Evolutionary conservation across 35 echinoderm and acorn worm species (phyloP), one percentile per base, ranked within the genome.

Genomic region (Apostichopus japonicus): DNA sequence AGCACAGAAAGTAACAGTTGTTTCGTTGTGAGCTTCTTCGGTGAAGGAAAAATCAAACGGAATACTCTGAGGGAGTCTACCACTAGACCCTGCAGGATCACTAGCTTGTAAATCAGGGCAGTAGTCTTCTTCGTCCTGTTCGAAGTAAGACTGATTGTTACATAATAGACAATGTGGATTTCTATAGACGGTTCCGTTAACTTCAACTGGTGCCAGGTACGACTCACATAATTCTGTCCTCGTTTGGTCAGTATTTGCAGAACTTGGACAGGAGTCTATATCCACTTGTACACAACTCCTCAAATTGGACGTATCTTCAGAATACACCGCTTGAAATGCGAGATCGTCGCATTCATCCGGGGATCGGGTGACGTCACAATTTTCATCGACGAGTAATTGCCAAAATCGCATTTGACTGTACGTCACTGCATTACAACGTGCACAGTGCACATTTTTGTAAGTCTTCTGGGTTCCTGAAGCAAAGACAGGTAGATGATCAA

Each of bases 141-240:
- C 17, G 16, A 75, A 75, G 17, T 75, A 75, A 7, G 16, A n/a
- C 8, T 24, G 22, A 73, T 73, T 71, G 33, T 92, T 80, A 44
- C 90, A 92, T 13, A 92, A 9, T 2, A 24, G 53, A 67, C 90
- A 92, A 54, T 92, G 77, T 62, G 77, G 75, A 57, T 92, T 92
- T 65, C 33, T 92, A 22, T 80, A 92, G 25, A 58, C 27, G 73
- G 5, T 61, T 54, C 56, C 77, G 8, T 80, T 44, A 6, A 80
- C 8, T 6, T 55, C 17, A 63, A 81, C 21, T 8, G 59, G n/a
- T 4, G 90, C 90, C 33, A 14, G 19, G 77, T 92, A 92, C 17
- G 73, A 52, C 23, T 23, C 44, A 13, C 90, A 92, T 9, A 10
- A 24, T 59, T 59, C 57, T 79, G 15, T 54, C 22, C 21, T 10